phyloP scores from a whole-genome alignment of 2,888 invertebrate species.

The Steinernema scapterisci region DNA sequence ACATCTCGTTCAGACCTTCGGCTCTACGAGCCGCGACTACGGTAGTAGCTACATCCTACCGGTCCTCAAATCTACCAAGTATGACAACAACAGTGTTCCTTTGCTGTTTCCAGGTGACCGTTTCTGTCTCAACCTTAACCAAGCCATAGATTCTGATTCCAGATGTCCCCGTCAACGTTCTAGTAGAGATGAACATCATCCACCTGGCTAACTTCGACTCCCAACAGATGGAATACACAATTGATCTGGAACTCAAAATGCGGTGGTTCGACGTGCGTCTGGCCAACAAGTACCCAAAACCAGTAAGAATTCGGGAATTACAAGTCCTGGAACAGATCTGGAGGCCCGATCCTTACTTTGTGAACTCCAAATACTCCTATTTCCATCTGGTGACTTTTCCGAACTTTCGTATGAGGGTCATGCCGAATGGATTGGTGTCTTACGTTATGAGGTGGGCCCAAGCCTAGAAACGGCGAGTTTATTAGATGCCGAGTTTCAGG shows the following conservation, averaged over 20 bases:
- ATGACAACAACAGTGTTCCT: constrained; percentile 65
- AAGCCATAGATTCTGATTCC: not conserved
- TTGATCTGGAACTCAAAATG: constrained; percentile 60
- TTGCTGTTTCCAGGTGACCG: constrained; percentile 59
- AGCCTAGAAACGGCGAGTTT: constrained; percentile 30
- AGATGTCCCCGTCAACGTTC: constrained; percentile 64
- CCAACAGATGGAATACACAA: constrained; percentile 58
- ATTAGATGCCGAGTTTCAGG: constrained; percentile 41
- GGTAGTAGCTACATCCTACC: constrained; percentile 64
- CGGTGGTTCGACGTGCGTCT: constrained; percentile 58
- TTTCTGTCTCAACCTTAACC: not conserved
- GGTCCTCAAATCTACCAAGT: constrained; percentile 54
- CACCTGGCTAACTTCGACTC: constrained; percentile 64
- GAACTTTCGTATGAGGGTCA: constrained; percentile 64
- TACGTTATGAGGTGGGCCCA: constrained; percentile 61
- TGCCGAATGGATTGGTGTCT: constrained; percentile 59
- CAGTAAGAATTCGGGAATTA: constrained; percentile 61
- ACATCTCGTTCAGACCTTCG: constrained; percentile 34
- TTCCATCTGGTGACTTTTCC: constrained; percentile 66
- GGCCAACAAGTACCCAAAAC: constrained; percentile 62
- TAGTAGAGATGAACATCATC: constrained; percentile 56
- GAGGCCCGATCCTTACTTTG: constrained; percentile 65
- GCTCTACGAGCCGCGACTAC: constrained; percentile 49
- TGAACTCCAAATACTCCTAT: constrained; percentile 64
- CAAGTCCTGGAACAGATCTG: constrained; percentile 61